Evolutionary conservation across 2,888 invertebrate genomes (phyloP).

Genomic region (Rugalucina vietnamica): DNA sequence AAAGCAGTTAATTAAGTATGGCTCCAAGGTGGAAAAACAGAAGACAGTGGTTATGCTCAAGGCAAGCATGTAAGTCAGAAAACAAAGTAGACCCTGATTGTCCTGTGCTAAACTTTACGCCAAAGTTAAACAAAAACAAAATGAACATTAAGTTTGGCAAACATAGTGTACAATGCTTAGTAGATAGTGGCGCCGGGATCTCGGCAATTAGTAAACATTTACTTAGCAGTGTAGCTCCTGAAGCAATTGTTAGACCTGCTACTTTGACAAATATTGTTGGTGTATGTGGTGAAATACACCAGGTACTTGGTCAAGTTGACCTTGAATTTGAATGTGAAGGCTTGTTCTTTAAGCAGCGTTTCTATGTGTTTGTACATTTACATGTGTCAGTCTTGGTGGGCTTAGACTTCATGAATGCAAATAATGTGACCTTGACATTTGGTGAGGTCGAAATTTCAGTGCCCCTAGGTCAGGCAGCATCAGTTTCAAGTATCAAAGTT

Average conservation of each 20-base stretch:
- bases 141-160: background rate
- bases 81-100: background rate
- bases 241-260: background rate
- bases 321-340: background rate
- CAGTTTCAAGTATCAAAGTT: background rate
- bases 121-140: conserved; percentile 5
- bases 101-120: background rate
- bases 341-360: background rate
- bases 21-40: too few species aligned
- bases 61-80: background rate
- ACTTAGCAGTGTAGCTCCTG: background rate
- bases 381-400: conserved; percentile 5
- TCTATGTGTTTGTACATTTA: background rate
- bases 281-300: too few species aligned
- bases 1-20: too few species aligned
- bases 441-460: background rate
- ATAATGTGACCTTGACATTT: background rate
- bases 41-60: conserved; percentile 7
- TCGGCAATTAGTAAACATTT: background rate
- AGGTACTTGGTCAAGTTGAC: background rate
- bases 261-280: background rate
- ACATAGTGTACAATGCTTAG: background rate
- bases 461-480: background rate
- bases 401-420: background rate
- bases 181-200: background rate